Conservation (phyloP, 2,888 invertebrate genomes). For the Tachina fera region DNA sequence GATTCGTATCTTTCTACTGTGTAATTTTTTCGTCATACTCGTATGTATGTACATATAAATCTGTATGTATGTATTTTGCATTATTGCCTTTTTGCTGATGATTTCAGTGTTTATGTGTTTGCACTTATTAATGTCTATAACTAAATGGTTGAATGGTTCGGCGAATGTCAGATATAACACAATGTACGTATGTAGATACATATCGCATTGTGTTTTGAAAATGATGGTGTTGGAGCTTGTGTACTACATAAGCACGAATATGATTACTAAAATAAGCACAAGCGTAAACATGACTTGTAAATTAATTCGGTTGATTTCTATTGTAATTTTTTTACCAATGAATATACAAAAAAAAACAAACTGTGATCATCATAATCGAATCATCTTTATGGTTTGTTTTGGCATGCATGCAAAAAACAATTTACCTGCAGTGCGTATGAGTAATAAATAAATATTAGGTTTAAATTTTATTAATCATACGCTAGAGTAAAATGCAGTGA, state of each 20-base stretch:
- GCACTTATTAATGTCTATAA: conserved; percentile 2
- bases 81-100: conserved; percentile 23
- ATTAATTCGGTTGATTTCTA: conserved; percentile 26
- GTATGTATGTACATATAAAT: too few species aligned
- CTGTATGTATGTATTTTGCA: conserved; percentile 20
- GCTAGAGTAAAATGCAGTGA: background rate
- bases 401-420: background rate
- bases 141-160: conserved; percentile 7
- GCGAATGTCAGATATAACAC: conserved; percentile 12
- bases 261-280: conserved; percentile 5
- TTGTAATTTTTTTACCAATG: background rate
- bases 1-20: background rate
- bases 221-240: background rate
- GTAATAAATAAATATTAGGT: background rate
- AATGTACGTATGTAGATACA: background rate
- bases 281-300: conserved; percentile 28
- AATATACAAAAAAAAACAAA: background rate
- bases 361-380: background rate
- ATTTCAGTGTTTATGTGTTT: conserved; percentile 45
- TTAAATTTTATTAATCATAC: conserved; percentile 11
- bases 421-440: conserved; percentile 11
- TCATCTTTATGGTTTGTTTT: background rate
- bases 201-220: background rate
- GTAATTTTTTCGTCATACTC: background rate
- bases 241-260: background rate